Base-by-base conservation (phyloP, 1,140 invertebrate species). In the Bacillus rossius region DNA sequence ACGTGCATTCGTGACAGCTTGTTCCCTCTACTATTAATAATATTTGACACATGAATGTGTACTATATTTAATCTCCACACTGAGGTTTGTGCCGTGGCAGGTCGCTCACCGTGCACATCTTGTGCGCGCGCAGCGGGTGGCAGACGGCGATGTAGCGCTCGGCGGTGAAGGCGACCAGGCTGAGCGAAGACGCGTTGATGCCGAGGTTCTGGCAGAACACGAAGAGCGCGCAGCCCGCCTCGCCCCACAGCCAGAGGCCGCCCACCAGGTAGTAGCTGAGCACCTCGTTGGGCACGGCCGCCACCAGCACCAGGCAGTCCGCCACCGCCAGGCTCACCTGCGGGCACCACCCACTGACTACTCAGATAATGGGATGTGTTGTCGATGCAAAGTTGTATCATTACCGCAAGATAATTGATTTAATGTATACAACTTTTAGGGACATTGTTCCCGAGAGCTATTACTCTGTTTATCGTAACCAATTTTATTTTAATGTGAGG, bases 81-180 rank as follows among this genome's bases (percentile, higher is more conserved):
- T n/a, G n/a, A n/a, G n/a, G n/a, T n/a, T n/a, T n/a, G n/a, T n/a
- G n/a, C n/a, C n/a, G n/a, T n/a, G n/a, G n/a, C n/a, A n/a, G n/a
- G n/a, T n/a, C n/a, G n/a, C n/a, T n/a, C n/a, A 84, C 69, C 57
- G 78, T 78, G 10, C 73, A 77, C 65, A 75, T 67, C 8, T 69
- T 71, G 52, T 68, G 67, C 3, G 68, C 62, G 59, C 72, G 70
- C 52, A 85, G 75, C 3, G 86, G 86, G 66, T 87, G 81, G 67
- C 85, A 87, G 41, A 88, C 87, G 17, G 85, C 86, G 1, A 88
- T 69, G 69, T 87, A 90, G 3, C 88, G 69, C 71, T 89, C 87
- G 10, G 84, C 70, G 2, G 85, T 86, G 70, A 86, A 86, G 0
- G 85, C 84, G 16, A 84, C 81, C 34, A 86, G 80, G 25, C 80